Conservation (phyloP, 2,797 vertebrate genomes). For the Sebastes taczanowskii region DNA sequence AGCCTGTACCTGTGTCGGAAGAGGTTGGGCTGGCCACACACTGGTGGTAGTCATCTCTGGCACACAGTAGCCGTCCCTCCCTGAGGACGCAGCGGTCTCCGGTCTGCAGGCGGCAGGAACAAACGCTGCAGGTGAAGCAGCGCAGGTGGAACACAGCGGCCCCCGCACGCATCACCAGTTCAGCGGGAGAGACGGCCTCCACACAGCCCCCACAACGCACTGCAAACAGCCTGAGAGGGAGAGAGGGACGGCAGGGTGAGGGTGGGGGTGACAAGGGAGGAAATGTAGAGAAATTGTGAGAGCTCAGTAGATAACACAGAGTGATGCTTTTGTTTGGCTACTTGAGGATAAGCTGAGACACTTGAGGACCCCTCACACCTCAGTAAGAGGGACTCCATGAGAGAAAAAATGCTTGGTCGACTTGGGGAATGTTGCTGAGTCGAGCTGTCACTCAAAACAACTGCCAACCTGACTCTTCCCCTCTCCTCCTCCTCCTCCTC, state of each 20-base stretch:
- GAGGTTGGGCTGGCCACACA: slow-evolving; percentile 88
- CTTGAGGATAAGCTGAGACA: slow-evolving; percentile 9
- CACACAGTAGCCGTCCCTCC: slow-evolving; percentile 93
- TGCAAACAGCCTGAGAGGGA: slow-evolving; percentile 87
- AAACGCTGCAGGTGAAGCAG: slow-evolving; percentile 96
- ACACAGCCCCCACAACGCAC: slow-evolving; percentile 90
- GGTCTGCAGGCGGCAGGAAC: slow-evolving; percentile 91
- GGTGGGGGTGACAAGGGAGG: neutral
- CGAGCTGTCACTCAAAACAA: slow-evolving; percentile 77
- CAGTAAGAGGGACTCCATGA: slow-evolving; percentile 14
- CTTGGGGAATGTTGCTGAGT: slow-evolving; percentile 79
- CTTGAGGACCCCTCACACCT: slow-evolving; percentile 31
- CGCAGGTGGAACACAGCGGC: slow-evolving; percentile 92
- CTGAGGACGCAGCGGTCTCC: slow-evolving; percentile 94
- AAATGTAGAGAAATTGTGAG: slow-evolving; percentile 24
- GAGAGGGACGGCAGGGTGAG: neutral
- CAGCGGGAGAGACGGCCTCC: slow-evolving; percentile 87
- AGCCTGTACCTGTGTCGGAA: slow-evolving; percentile 88
- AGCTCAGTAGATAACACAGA: slow-evolving; percentile 33
- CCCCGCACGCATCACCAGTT: slow-evolving; percentile 94
- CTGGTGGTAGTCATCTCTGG: slow-evolving; percentile 90
- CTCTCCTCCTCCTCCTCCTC: slow-evolving; percentile 27
- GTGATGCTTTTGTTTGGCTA: slow-evolving; percentile 44
- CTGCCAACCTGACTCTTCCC: slow-evolving; percentile 78
- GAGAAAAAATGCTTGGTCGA: slow-evolving; percentile 48